Evolutionary conservation across 2,113 vertebrate genomes (phyloP).

Genomic region (Anguilla japonica): DNA sequence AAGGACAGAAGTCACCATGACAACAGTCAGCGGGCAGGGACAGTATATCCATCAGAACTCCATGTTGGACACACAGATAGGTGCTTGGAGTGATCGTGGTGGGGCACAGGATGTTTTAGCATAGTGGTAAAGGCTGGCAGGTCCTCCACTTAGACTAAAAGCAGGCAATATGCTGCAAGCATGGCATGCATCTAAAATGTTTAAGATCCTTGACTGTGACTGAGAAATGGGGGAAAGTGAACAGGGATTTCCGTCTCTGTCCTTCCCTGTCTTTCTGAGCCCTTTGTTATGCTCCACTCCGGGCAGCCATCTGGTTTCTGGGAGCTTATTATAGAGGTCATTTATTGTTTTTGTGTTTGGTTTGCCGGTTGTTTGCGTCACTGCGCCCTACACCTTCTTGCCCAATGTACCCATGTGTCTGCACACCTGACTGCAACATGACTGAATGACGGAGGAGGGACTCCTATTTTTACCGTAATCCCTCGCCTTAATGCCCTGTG

Average conservation of each 20-base stretch:
- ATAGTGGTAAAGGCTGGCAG: background rate
- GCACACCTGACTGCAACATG: background rate
- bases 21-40: constrained; percentile 15
- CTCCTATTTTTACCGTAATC: constrained; percentile 36
- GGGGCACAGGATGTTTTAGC: background rate
- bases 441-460: background rate
- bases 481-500: constrained; percentile 10
- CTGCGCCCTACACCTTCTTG: background rate
- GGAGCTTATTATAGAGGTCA: background rate
- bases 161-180: background rate
- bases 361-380: background rate
- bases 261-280: background rate
- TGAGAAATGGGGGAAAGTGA: background rate
- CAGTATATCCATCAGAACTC: constrained; percentile 9
- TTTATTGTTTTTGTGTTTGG: background rate
- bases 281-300: background rate
- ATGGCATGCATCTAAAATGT: background rate
- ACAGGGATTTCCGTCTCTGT: background rate
- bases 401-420: background rate
- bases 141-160: background rate
- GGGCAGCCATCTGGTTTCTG: background rate
- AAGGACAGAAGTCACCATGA: constrained; percentile 29
- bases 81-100: background rate
- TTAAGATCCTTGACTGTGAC: background rate
- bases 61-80: background rate